Evolutionary conservation across 2,797 vertebrate genomes (phyloP).

Genomic region (Xiphorhynchus erythropygius): DNA sequence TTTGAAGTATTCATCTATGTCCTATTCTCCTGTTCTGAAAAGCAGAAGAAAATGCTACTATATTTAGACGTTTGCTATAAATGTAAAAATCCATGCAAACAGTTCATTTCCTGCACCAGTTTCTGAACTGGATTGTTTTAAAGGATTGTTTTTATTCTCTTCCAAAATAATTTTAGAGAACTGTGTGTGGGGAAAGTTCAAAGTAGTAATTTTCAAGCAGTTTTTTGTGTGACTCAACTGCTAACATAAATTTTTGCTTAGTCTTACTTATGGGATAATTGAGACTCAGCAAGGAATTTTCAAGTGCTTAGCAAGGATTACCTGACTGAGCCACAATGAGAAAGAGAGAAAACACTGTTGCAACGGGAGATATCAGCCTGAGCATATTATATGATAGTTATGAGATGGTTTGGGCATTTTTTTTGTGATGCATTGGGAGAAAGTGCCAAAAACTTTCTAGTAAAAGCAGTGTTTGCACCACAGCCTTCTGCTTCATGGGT

Average conservation of each 20-base stretch:
- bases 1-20: neutral
- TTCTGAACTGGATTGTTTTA: neutral
- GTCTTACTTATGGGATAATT: neutral
- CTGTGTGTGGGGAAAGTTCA: fast-evolving
- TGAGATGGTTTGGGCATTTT: neutral
- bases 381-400: neutral
- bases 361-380: neutral
- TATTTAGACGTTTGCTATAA: neutral
- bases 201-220: neutral
- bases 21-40: neutral
- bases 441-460: neutral
- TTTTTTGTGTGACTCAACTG: neutral
- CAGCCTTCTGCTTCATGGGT: neutral
- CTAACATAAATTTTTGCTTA: neutral
- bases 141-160: neutral
- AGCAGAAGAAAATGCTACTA: neutral
- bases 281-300: neutral
- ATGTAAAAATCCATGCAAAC: neutral
- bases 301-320: neutral
- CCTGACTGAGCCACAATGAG: neutral
- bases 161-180: neutral
- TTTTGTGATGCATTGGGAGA: neutral
- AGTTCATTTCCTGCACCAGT: neutral
- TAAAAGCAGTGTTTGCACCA: neutral
- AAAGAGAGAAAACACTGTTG: neutral